Evolutionary conservation across 2,797 vertebrate genomes (phyloP).

Genomic region (Acanthiza pusilla): DNA sequence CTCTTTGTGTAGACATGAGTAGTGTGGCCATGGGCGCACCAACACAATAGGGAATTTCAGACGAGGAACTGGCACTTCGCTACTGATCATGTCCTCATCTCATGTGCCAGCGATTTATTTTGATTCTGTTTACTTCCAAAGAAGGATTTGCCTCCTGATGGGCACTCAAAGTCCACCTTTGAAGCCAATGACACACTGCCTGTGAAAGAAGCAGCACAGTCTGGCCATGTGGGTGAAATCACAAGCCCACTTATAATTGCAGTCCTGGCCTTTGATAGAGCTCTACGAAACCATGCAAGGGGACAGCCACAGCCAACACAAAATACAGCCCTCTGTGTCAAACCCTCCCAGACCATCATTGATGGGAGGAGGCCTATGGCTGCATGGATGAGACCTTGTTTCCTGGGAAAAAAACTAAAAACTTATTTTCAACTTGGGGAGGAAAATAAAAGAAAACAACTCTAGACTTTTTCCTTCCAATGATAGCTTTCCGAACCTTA

Average conservation of each 20-base stretch:
- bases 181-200: neutral
- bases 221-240: neutral
- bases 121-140: neutral
- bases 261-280: neutral
- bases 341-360: neutral
- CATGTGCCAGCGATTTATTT: neutral
- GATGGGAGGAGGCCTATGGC: neutral
- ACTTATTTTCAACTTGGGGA: neutral
- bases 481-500: neutral
- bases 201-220: neutral
- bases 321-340: neutral
- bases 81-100: neutral
- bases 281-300: neutral
- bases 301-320: neutral
- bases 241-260: neutral
- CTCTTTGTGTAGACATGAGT: neutral
- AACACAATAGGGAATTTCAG: rapidly evolving
- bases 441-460: neutral
- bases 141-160: neutral
- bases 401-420: neutral
- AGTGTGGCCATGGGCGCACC: neutral
- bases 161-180: neutral
- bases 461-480: neutral
- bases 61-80: neutral
- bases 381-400: neutral